phyloP scores from a whole-genome alignment of 2,113 vertebrate genomes.

The Clarias gariepinus region DNA sequence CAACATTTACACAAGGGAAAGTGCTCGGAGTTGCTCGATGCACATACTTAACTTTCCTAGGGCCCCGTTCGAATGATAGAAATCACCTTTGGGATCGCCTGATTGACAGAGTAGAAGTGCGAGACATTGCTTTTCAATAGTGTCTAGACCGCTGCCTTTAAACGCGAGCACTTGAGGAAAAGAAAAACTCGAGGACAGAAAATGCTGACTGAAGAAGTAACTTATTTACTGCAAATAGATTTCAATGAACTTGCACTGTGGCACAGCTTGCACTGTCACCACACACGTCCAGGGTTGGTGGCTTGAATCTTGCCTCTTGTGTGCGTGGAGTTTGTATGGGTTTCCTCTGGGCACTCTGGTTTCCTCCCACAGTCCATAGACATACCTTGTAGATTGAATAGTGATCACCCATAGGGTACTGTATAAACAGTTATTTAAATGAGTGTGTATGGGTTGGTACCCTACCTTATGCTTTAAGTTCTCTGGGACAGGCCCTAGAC shows the following conservation, averaged over 20 bases:
- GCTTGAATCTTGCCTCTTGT: too few relatives aligned
- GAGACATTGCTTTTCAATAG: background rate
- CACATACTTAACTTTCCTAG: background rate
- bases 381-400: too few relatives aligned
- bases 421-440: too few relatives aligned
- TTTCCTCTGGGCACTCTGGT: too few relatives aligned
- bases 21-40: background rate
- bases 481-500: too few relatives aligned
- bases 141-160: background rate
- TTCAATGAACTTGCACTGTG: background rate
- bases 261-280: too few relatives aligned
- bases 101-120: background rate
- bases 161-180: background rate
- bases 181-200: background rate
- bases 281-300: too few relatives aligned
- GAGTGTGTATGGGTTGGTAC: too few relatives aligned
- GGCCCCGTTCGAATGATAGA: background rate
- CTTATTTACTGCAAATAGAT: background rate
- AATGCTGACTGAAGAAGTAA: background rate
- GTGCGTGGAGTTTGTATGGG: too few relatives aligned
- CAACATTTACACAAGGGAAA: background rate
- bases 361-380: too few relatives aligned
- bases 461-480: too few relatives aligned
- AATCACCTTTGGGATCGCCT: background rate
- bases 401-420: too few relatives aligned